Percentiles rank a stretch among this genome's conserved stretches.
Evolutionary conservation across 2,797 vertebrate genomes (phyloP).

Genomic region (Falco berigora): DNA sequence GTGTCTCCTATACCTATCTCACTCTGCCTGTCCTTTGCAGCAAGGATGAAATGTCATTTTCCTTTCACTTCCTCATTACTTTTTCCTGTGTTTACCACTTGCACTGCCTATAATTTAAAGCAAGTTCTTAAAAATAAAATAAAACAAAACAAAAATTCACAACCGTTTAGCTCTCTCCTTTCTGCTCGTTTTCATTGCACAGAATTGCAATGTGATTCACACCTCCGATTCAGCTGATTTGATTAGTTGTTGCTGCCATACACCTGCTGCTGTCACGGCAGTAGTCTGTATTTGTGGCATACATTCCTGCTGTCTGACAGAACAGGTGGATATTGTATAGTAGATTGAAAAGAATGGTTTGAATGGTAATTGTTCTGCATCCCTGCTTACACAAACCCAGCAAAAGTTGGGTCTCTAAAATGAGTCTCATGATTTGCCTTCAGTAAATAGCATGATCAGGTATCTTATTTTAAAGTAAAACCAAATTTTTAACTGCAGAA

Average conservation of each 20-base stretch:
- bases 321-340: constrained; percentile 54
- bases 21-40: neutral
- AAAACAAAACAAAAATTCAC: constrained; percentile 20
- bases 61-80: neutral
- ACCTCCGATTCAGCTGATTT: constrained; percentile 26
- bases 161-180: constrained; percentile 2
- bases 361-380: constrained; percentile 53
- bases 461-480: neutral
- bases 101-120: neutral
- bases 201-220: constrained; percentile 22
- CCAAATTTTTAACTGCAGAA: neutral
- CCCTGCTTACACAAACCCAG: constrained; percentile 19
- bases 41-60: neutral
- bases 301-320: constrained; percentile 46
- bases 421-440: neutral
- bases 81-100: neutral
- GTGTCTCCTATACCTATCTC: neutral
- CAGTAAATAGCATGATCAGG: neutral
- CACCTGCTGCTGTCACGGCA: constrained; percentile 54
- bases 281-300: constrained; percentile 36
- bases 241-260: constrained; percentile 57
- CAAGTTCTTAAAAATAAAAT: constrained; percentile 9
- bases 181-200: neutral
- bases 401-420: neutral
- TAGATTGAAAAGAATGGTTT: constrained; percentile 56